Percentiles rank a stretch among this genome's conserved stretches.
phyloP scores from a whole-genome alignment of 2,797 vertebrate species.

The Tapera naevia region DNA sequence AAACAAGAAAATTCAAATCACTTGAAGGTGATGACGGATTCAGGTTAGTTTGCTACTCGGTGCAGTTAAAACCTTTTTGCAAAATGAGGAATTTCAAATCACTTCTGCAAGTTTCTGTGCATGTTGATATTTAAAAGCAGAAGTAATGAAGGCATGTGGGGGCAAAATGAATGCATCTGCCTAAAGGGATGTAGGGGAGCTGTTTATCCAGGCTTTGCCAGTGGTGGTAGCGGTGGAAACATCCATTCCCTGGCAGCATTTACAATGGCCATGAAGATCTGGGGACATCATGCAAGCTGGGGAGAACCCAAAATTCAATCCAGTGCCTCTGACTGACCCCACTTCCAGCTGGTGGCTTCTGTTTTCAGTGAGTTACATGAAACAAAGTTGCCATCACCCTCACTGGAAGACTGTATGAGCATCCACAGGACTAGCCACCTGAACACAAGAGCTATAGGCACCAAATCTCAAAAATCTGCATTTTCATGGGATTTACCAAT shows the following conservation, averaged over 20 bases:
- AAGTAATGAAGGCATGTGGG: fast-evolving
- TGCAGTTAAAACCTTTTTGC: neutral
- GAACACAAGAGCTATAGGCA: neutral
- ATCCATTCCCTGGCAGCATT: neutral
- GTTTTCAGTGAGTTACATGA: neutral
- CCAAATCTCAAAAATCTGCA: neutral
- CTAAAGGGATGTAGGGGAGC: neutral
- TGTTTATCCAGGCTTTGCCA: neutral
- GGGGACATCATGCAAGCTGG: neutral
- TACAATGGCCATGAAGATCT: fast-evolving
- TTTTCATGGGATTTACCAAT: neutral
- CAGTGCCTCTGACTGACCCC: neutral
- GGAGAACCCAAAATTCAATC: neutral
- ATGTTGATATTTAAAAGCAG: neutral
- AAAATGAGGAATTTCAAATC: neutral
- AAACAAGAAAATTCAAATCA: neutral
- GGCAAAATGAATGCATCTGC: neutral
- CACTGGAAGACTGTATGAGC: neutral
- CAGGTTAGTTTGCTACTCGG: neutral
- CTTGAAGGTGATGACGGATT: neutral
- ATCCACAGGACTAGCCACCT: fast-evolving
- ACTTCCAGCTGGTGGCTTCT: neutral
- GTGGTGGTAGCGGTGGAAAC: neutral
- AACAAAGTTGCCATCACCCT: fast-evolving
- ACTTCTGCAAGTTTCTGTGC: neutral